phyloP scores from a whole-genome alignment of 2,888 invertebrate species.

The Caenorhabditis becei region DNA sequence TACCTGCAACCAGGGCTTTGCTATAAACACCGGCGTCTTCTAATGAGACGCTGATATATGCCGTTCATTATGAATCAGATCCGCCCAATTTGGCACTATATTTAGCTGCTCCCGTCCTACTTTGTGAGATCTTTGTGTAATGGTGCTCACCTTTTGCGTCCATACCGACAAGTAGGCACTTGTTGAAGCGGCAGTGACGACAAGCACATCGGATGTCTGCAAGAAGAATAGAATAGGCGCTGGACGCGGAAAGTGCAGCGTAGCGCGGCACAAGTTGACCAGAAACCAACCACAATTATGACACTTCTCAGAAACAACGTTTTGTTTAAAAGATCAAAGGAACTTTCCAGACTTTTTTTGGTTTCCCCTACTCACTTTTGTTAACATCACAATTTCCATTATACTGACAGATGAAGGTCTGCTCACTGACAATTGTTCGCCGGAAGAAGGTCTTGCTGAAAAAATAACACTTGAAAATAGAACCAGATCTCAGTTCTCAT shows the following conservation, averaged over 20 bases:
- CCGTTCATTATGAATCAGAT: constrained; percentile 28
- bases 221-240: background rate
- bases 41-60: constrained; percentile 26
- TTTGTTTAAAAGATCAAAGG: too few species aligned
- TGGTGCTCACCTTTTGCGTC: constrained; percentile 81
- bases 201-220: constrained; percentile 80
- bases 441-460: constrained; percentile 81
- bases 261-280: constrained; percentile 12
- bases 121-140: too few species aligned
- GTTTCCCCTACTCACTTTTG: constrained; percentile 73
- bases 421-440: constrained; percentile 81
- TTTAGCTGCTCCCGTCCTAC: too few species aligned
- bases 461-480: constrained; percentile 10
- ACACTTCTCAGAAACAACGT: too few species aligned
- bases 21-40: background rate
- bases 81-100: background rate
- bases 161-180: constrained; percentile 81
- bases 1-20: background rate
- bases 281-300: constrained; percentile 32
- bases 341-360: too few species aligned
- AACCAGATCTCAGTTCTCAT: too few species aligned
- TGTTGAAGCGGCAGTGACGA: constrained; percentile 80
- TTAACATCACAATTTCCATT: constrained; percentile 81
- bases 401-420: constrained; percentile 81
- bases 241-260: constrained; percentile 5